Evolutionary conservation across 2,888 invertebrate species (phyloP), one percentile per base, ranked within the genome.

Genomic region (Apamea epomidion): DNA sequence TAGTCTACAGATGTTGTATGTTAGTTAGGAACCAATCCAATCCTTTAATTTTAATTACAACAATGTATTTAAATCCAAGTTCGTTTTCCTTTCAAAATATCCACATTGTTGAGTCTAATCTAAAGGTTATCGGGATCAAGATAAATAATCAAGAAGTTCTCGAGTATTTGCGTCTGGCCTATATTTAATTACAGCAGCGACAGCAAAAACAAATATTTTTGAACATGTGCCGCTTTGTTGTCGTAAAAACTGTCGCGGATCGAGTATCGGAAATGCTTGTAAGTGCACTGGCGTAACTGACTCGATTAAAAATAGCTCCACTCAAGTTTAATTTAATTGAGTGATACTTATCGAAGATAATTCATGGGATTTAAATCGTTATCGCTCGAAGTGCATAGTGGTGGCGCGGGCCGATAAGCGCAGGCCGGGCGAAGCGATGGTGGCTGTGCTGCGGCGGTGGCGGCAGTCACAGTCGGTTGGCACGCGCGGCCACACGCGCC

Each of bases 401-500:
- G 92, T 92, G 91, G 92, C 92, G 91, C 92, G 92, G 92, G 90
- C 91, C 94, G 96, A 96, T 96, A 96, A 96, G 95, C 95, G 94
- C 94, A 93, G 93, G 92, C 91, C 92, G 93, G 90, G 92, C 91
- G 89, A 90, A 92, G 91, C 90, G 91, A 68, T 86, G 89, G 87
- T 89, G 88, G 81, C 81, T 79, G 89, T 88, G 91, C 84, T 87
- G 90, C 88, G 91, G 91, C 92, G 89, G 91, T 91, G 89, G 90
- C 93, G 92, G 96, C 96, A 96, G 96, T 96, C 91, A 93, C 92
- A 92, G 88, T 94, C 95, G 94, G 96, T 93, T 94, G 95, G 95
- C 95, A 94, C 93, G 94, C 94, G 96, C 94, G 96, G 95, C 92
- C 94, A 95, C 94, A 96, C 97, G 97, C 96, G 96, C 95, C 92